phyloP scores from a whole-genome alignment of 2,888 invertebrate species.

The Muscina levida region DNA sequence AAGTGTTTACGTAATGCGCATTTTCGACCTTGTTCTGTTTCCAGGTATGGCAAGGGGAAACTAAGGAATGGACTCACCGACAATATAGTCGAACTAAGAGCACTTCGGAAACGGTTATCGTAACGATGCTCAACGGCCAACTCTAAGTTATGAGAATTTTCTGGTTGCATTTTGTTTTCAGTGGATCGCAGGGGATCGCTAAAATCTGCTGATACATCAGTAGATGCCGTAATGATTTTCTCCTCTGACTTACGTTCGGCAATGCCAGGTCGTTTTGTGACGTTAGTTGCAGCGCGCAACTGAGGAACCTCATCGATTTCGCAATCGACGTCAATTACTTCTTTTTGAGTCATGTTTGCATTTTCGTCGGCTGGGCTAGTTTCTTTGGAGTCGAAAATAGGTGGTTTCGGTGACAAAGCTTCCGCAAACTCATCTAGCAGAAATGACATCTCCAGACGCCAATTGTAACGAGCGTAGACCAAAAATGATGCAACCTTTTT shows the following conservation, averaged over 20 bases:
- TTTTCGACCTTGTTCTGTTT: constrained; percentile 89
- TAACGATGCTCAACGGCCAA: constrained; percentile 82
- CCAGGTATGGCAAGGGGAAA: constrained; percentile 92
- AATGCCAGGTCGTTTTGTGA: constrained; percentile 63
- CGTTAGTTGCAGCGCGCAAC: constrained; percentile 52
- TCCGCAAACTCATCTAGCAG: constrained; percentile 92
- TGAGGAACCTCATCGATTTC: constrained; percentile 68
- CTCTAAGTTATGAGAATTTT: constrained; percentile 72
- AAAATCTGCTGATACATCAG: constrained; percentile 83
- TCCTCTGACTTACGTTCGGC: constrained; percentile 77
- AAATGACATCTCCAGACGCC: constrained; percentile 95
- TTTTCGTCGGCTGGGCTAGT: constrained; percentile 75
- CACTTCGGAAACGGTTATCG: constrained; percentile 87
- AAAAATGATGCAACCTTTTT: constrained; percentile 91
- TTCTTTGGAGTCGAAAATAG: constrained; percentile 80
- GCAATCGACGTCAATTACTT: constrained; percentile 42
- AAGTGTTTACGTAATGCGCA: constrained; percentile 88
- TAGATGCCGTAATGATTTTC: constrained; percentile 81
- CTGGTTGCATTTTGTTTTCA: constrained; percentile 79
- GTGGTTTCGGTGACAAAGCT: constrained; percentile 83
- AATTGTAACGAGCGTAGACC: constrained; percentile 89
- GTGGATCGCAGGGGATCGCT: constrained; percentile 90
- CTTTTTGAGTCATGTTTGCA: constrained; percentile 43
- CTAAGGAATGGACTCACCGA: constrained; percentile 93
- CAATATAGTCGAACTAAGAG: constrained; percentile 86